These are phyloP conservation scores for silkworm (Bombyx mori) DNA, from an alignment of 1,140 invertebrate species.

Conservation along the genomic window ASM3026992v2 NC_085121.1:362001-362500, in stretches of 20 bases:
- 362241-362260: constrained; percentile 93
- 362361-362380: constrained; percentile 86
- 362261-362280: constrained; percentile 88
- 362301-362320: constrained; percentile 95
- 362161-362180: constrained; percentile 84
- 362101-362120: constrained; percentile 73
- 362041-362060: too few species aligned
- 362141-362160: constrained; percentile 97
- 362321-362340: constrained; percentile 96
- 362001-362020: too few species aligned
- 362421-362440: too few species aligned
- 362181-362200: constrained; percentile 90
- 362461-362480: too few species aligned
- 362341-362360: constrained; percentile 85
- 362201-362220: constrained; percentile 91
- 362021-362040: too few species aligned
- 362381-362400: constrained; percentile 79
- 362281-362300: constrained; percentile 88
- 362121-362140: constrained; percentile 88
- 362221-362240: constrained; percentile 88
- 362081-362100: too few species aligned
- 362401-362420: not conserved
- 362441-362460: too few species aligned
- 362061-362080: too few species aligned
- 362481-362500: too few species aligned